Conservation (phyloP, 2,113 vertebrate species). For the Hippocampus mohnikei region DNA sequence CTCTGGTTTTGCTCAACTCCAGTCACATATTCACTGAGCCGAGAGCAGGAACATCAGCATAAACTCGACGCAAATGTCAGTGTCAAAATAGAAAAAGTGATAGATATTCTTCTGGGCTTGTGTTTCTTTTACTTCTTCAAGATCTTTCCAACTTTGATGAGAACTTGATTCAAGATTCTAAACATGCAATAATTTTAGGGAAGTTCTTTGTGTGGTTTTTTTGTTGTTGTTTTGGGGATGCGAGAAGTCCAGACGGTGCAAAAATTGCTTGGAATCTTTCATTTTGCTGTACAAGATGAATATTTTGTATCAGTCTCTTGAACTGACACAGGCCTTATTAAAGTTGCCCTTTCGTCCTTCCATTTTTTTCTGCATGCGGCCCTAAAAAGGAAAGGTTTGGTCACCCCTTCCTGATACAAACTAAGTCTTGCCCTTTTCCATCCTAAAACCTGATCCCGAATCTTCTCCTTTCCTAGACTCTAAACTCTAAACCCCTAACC, state of each 20-base stretch:
- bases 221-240: no score
- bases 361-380: no score
- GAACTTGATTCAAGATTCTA: not conserved
- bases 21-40: slow-evolving; percentile 1
- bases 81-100: not conserved
- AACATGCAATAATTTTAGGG: not conserved
- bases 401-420: no score
- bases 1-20: not conserved
- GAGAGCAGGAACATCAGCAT: not conserved
- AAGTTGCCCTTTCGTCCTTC: no score
- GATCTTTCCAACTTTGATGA: not conserved
- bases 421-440: no score
- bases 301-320: not conserved
- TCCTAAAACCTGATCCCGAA: no score
- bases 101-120: not conserved
- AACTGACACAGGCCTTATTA: not conserved
- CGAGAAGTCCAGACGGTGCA: no score
- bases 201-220: not conserved
- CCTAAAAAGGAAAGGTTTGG: no score
- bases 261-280: not conserved
- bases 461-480: no score
- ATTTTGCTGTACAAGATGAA: not conserved
- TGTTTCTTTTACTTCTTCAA: no score
- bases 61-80: not conserved
- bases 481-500: no score